phyloP scores from a whole-genome alignment of 2,797 vertebrate species.

The Spheniscus humboldti region DNA sequence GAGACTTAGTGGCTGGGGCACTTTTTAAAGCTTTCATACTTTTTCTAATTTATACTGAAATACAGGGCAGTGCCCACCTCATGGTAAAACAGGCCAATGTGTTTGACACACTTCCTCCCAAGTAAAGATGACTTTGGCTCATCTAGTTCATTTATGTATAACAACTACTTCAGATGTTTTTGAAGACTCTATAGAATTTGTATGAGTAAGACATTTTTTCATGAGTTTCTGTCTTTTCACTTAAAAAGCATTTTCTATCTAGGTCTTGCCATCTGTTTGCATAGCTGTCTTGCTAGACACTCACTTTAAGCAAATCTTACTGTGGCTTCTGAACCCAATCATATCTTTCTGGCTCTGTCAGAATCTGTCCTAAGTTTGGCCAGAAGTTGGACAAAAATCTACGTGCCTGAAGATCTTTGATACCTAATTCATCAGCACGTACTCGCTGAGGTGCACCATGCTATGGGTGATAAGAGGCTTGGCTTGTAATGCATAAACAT shows the following conservation, averaged over 20 bases:
- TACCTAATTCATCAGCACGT: neutral
- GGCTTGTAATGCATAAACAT: neutral
- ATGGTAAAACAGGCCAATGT: neutral
- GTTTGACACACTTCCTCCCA: neutral
- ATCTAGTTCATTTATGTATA: slow-evolving; percentile 13
- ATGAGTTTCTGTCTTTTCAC: slow-evolving; percentile 45
- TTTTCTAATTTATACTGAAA: neutral
- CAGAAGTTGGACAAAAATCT: neutral
- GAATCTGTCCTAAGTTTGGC: neutral
- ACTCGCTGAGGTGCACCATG: neutral
- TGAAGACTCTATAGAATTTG: slow-evolving; percentile 9
- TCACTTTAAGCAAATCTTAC: neutral
- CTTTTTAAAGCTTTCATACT: neutral
- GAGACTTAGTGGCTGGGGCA: neutral
- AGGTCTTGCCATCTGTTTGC: slow-evolving; percentile 61
- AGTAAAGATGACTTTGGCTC: slow-evolving; percentile 11
- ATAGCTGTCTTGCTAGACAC: slow-evolving; percentile 61
- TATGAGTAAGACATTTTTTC: slow-evolving; percentile 38
- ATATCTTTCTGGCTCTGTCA: neutral
- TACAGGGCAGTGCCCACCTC: neutral
- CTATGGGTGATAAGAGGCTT: neutral
- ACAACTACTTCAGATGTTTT: slow-evolving; percentile 45
- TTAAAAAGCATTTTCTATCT: slow-evolving; percentile 57
- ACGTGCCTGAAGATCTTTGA: neutral
- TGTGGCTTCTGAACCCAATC: slow-evolving; percentile 13